Evolutionary conservation across 2,888 invertebrate species (phyloP).

Genomic region (Caenorhabditis doughertyi): DNA sequence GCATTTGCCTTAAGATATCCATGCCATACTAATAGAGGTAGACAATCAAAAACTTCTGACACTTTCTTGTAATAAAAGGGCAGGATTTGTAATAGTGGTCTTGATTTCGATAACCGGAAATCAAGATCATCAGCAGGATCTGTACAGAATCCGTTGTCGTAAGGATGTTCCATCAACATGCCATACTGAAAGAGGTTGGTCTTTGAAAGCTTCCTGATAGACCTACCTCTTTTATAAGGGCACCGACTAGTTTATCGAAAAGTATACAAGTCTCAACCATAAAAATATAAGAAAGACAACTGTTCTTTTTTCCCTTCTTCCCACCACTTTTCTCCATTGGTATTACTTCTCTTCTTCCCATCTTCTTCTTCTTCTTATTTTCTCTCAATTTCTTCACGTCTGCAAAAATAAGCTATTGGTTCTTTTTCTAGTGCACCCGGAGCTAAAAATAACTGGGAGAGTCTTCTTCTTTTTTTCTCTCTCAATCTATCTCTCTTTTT

Average conservation of each 20-base stretch:
- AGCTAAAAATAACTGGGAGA: conserved; percentile 45
- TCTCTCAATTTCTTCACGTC: conserved; percentile 12
- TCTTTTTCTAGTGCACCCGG: conserved; percentile 36
- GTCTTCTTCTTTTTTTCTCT: conserved; percentile 18
- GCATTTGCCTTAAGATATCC: no score
- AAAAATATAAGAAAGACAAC: no score
- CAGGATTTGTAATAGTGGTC: no score
- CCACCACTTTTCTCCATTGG: background rate
- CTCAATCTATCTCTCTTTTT: background rate
- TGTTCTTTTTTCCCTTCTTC: background rate
- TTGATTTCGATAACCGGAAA: no score
- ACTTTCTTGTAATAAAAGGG: no score
- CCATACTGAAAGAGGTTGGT: no score
- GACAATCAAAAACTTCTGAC: no score
- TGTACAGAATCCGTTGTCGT: no score
- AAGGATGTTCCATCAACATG: no score
- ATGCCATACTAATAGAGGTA: no score
- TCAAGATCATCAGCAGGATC: no score
- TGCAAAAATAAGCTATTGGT: conserved; percentile 32
- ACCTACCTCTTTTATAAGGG: background rate
- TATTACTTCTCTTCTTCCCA: background rate
- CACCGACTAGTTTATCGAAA: background rate
- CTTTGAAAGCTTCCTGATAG: background rate
- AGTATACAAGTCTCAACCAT: background rate
- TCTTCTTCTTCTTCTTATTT: conserved; percentile 3